A percentile compares a stretch with the other conserved stretches of the same genome.
Evolutionary conservation across 2,888 invertebrate genomes (phyloP).

Genomic region (Coenonympha arcania): DNA sequence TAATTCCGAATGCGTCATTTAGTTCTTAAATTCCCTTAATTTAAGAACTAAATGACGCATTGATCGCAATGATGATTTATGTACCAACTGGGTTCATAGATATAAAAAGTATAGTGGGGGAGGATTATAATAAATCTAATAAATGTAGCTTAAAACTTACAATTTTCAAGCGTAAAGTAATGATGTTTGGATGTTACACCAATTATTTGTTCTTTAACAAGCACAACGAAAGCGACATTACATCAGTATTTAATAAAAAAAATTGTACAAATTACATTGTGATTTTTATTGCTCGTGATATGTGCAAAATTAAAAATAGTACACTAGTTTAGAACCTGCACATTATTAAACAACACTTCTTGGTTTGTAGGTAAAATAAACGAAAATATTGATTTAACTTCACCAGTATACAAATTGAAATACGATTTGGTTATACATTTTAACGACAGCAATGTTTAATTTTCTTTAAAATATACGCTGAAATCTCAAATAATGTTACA

Average conservation of each 20-base stretch:
- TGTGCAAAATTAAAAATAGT: slow-evolving; percentile 61
- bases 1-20: too few relatives aligned
- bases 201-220: slow-evolving; percentile 28
- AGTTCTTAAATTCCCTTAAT: too few relatives aligned
- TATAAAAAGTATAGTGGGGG: too few relatives aligned
- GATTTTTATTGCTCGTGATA: slow-evolving; percentile 61
- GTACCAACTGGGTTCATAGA: too few relatives aligned
- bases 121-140: background rate
- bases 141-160: slow-evolving; percentile 39
- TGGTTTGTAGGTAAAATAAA: background rate
- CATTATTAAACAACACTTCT: slow-evolving; percentile 34
- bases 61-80: too few relatives aligned
- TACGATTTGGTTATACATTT: slow-evolving; percentile 1
- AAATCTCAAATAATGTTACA: background rate
- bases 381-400: slow-evolving; percentile 1
- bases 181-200: slow-evolving; percentile 33
- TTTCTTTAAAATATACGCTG: background rate
- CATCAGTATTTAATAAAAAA: slow-evolving; percentile 48
- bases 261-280: slow-evolving; percentile 68
- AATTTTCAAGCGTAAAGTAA: slow-evolving; percentile 55
- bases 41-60: too few relatives aligned
- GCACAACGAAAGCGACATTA: slow-evolving; percentile 59
- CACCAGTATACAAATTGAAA: slow-evolving; percentile 1
- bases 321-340: slow-evolving; percentile 63
- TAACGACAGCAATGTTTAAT: background rate